Percentiles rank a stretch among this genome's conserved stretches.
Conservation (phyloP, 2,797 vertebrate genomes). For the Melanotaenia parkinsoni region DNA sequence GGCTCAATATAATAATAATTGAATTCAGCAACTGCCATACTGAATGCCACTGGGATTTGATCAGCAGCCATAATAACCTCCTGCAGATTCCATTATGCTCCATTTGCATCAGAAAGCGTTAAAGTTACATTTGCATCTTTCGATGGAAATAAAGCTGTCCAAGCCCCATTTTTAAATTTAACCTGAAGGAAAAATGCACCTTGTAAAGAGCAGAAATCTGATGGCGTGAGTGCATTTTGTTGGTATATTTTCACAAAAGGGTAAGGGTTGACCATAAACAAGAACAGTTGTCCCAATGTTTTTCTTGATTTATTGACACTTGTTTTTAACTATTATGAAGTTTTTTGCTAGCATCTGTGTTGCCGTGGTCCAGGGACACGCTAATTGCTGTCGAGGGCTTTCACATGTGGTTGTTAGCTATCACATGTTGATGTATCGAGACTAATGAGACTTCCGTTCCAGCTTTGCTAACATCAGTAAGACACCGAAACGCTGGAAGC, state of each 20-base stretch:
- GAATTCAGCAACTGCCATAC: not conserved
- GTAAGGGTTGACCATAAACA: too few relatives aligned
- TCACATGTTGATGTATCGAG: not conserved
- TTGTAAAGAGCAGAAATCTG: constrained; percentile 25
- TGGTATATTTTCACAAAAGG: constrained; percentile 32
- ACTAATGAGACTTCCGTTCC: constrained; percentile 8
- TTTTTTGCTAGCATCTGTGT: not conserved
- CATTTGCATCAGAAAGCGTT: constrained; percentile 4
- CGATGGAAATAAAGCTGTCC: not conserved
- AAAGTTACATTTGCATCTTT: not conserved
- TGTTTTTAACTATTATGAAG: not conserved
- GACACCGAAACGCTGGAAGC: constrained; percentile 21
- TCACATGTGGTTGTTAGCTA: not conserved
- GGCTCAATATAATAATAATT: not conserved
- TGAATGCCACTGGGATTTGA: constrained; percentile 4
- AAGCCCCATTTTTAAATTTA: not conserved
- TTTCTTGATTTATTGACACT: not conserved
- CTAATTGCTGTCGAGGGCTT: constrained; percentile 13
- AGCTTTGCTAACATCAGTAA: constrained; percentile 12
- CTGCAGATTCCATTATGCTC: not conserved
- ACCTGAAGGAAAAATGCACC: not conserved
- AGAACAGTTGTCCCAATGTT: not conserved
- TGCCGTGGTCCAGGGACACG: not conserved
- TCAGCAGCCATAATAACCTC: constrained; percentile 6
- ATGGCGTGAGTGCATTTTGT: constrained; percentile 14